Evolutionary conservation across 2,888 invertebrate species (phyloP).

Genomic region (Andrena hattorfiana): DNA sequence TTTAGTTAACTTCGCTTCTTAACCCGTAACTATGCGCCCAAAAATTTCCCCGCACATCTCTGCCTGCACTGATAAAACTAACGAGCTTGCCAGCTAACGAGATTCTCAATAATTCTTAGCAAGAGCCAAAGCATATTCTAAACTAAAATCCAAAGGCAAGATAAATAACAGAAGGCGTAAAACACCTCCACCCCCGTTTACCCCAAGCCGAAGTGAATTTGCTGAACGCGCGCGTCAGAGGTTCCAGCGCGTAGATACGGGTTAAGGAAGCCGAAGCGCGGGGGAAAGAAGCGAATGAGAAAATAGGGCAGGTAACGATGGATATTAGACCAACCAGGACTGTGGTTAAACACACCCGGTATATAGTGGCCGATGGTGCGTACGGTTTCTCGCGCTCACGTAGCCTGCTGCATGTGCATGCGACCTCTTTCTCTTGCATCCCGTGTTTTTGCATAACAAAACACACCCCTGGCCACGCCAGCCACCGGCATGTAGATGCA

Average conservation of each 20-base stretch:
- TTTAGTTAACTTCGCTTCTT: constrained; percentile 14
- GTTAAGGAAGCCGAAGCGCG: background rate
- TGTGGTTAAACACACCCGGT: constrained; percentile 57
- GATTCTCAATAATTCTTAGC: background rate
- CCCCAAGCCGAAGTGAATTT: background rate
- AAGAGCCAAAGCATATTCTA: too few species aligned
- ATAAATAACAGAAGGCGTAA: too few species aligned
- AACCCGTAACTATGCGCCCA: constrained; percentile 30
- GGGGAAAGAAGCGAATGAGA: constrained; percentile 29
- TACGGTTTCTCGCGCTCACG: constrained; percentile 67
- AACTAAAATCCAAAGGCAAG: too few species aligned
- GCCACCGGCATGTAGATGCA: constrained; percentile 23
- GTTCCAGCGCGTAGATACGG: background rate
- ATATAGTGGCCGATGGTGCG: constrained; percentile 67
- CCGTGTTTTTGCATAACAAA: constrained; percentile 48
- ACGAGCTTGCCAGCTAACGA: background rate
- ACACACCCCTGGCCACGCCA: constrained; percentile 21
- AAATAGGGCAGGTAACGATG: constrained; percentile 56
- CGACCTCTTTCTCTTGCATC: constrained; percentile 62
- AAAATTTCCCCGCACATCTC: background rate
- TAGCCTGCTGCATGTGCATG: constrained; percentile 70
- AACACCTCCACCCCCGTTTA: too few species aligned
- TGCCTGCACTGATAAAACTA: background rate
- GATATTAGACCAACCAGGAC: constrained; percentile 54
- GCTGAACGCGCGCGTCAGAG: background rate